Base-by-base conservation (phyloP, 2,797 vertebrate genomes). In the Sitta carolinensis region DNA sequence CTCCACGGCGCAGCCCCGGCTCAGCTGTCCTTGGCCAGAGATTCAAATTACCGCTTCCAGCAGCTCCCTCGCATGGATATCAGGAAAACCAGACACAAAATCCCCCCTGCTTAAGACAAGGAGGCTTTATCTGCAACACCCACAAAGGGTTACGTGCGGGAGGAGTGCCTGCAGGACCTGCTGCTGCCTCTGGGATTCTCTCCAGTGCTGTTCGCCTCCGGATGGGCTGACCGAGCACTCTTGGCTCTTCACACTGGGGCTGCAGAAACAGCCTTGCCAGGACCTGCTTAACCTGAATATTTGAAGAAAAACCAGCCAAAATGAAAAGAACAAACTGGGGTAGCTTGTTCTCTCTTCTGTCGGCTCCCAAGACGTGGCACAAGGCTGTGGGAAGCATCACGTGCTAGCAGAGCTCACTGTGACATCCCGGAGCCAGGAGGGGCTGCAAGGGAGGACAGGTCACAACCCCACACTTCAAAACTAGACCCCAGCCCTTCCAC, bases 121-220 rank as follows among this genome's bases (percentile, higher is more conserved):
- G 67, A 64, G n/a, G 63, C 42, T 90, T 83, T 67, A 63, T 82
- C 84, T 23, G 38, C 88, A 72, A 3, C 63, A 61, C 70, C 67
- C 87, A 73, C 80, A 67, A 74, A 84, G 95, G 82, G 83, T 85
- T 83, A 80, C 2, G 1, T 4, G 62, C 11, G 0, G 80, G 83
- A 89, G 92, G 42, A 90, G 67, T 0, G 2, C 72, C 8, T 82
- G 55, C 74, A 66, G 82, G 80, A 77, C 77, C 87, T 62, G 75
- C 87, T 83, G 91, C 91, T 0, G 21, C 78, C 89, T 74, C 93
- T 70, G 91, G 93, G 92, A 92, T 68, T 64, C 87, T 91, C 82
- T 96, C 93, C 89, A 84, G 83, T 13, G 52, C 74, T 58, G 4
- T 58, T 81, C 1, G 0, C 47, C 70, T 84, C 72, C 58, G 47